A percentile compares a stretch with the other conserved stretches of the same genome.
Conservation (phyloP, 2,888 invertebrate genomes). For the Pachliopta kotzebuea region DNA sequence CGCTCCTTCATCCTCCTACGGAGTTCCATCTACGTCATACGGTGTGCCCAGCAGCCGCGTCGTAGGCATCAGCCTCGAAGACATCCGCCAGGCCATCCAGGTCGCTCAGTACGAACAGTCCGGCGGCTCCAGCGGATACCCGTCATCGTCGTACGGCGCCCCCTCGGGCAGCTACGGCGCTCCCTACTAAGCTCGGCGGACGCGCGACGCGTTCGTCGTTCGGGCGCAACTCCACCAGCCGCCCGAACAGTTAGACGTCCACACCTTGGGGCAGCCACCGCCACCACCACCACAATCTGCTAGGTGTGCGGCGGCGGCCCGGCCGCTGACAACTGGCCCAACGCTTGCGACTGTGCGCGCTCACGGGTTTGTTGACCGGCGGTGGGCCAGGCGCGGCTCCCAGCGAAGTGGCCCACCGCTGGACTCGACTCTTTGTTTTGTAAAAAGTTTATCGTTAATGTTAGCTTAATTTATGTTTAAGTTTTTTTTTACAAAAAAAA, state of each 20-base stretch:
- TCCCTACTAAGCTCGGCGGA: conserved; percentile 72
- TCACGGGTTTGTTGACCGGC: conserved; percentile 63
- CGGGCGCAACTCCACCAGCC: conserved; percentile 52
- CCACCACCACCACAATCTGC: conserved; percentile 52
- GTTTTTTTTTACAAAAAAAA: conserved; percentile 72
- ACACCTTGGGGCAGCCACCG: conserved; percentile 70
- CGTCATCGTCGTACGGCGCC: conserved; percentile 78
- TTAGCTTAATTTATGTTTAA: conserved; percentile 69
- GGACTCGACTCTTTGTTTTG: conserved; percentile 68
- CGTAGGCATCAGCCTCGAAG: conserved; percentile 91
- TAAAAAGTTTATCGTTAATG: conserved; percentile 74
- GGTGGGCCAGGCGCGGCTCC: conserved; percentile 62
- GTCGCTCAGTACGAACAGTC: conserved; percentile 91
- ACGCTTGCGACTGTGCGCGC: conserved; percentile 78
- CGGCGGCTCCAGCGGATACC: conserved; percentile 63
- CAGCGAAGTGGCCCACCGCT: conserved; percentile 69
- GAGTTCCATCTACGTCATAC: conserved; percentile 81
- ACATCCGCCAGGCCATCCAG: conserved; percentile 92
- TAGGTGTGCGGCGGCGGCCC: too few species aligned
- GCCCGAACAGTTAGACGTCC: conserved; percentile 64
- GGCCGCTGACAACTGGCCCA: conserved; percentile 53
- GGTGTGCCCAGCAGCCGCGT: conserved; percentile 87
- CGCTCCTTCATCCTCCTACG: conserved; percentile 84
- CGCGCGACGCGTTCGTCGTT: conserved; percentile 53
- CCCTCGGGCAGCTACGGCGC: conserved; percentile 87